These are phyloP conservation scores for Chaetodon auriga DNA, from an alignment of 2,113 vertebrate genomes.

Conservation along the genomic window DNA sequence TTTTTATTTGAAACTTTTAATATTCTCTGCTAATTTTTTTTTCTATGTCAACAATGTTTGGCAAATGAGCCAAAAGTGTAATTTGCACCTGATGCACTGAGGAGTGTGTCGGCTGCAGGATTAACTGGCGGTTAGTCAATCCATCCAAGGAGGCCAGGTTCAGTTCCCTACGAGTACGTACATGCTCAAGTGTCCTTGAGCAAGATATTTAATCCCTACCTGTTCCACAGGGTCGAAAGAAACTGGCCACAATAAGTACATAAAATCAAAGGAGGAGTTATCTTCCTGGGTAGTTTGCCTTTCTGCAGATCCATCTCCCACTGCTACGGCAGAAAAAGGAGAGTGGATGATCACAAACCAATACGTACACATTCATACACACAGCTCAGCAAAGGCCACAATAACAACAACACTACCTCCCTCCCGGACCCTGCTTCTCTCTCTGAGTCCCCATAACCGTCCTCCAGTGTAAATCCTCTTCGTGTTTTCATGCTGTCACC, in stretches of 20 bases:
- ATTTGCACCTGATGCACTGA: not conserved
- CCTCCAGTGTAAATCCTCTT: constrained; percentile 50
- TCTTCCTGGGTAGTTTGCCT: not conserved
- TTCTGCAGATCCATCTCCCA: not conserved
- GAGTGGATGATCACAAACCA: not conserved
- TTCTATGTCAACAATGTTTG: not conserved
- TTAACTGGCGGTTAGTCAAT: not conserved
- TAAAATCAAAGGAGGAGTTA: not conserved
- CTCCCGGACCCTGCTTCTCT: not conserved
- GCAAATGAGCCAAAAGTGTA: not conserved
- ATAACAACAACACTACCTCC: constrained; percentile 5
- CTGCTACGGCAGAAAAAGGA: not conserved
- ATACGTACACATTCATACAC: not conserved
- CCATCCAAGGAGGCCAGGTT: not conserved
- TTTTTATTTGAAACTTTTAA: not conserved
- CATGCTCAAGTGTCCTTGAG: constrained; percentile 9
- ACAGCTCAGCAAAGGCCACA: constrained; percentile 15
- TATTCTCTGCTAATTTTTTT: no score
- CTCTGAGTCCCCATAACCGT: constrained; percentile 9
- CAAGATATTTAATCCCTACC: not conserved
- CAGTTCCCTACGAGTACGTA: not conserved
- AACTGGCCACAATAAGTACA: not conserved
- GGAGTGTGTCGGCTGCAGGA: not conserved
- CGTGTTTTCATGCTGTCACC: constrained; percentile 51
- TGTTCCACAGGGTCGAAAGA: not conserved